Percentiles rank a stretch among this genome's conserved stretches.
Conservation (phyloP, 2,797 vertebrate species). For the Acridotheres tristis region DNA sequence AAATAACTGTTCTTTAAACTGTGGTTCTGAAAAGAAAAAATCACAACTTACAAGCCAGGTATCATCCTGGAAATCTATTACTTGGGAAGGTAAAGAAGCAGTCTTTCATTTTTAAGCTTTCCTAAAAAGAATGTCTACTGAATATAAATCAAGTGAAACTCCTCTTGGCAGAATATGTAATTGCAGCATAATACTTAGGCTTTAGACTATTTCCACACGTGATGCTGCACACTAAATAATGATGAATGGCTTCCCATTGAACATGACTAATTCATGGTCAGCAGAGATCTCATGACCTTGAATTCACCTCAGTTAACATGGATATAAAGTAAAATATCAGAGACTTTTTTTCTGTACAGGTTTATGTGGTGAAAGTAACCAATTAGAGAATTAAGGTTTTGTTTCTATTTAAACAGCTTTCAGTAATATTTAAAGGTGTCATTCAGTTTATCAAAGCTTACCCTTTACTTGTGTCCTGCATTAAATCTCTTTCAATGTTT, state of each 20-base stretch:
- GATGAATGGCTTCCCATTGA: neutral
- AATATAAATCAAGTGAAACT: neutral
- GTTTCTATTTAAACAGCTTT: neutral
- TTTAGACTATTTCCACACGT: neutral
- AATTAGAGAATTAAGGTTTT: neutral
- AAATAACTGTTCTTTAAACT: neutral
- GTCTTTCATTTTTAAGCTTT: constrained; percentile 2
- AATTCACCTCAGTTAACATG: neutral
- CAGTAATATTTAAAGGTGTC: neutral
- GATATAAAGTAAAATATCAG: neutral
- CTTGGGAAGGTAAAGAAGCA: neutral
- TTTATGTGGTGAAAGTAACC: neutral
- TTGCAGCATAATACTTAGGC: neutral
- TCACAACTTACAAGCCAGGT: neutral
- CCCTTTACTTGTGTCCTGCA: neutral
- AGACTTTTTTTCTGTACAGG: neutral
- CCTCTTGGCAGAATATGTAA: constrained; percentile 8
- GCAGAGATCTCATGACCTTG: neutral
- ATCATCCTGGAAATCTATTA: neutral
- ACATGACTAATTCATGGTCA: neutral
- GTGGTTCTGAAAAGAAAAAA: neutral
- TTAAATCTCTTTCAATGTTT: neutral
- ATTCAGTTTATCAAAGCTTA: neutral
- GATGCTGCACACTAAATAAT: neutral
- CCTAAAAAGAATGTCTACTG: neutral